Evolutionary conservation across 2,113 vertebrate genomes (phyloP).

Genomic region (Tringa solitaria): DNA sequence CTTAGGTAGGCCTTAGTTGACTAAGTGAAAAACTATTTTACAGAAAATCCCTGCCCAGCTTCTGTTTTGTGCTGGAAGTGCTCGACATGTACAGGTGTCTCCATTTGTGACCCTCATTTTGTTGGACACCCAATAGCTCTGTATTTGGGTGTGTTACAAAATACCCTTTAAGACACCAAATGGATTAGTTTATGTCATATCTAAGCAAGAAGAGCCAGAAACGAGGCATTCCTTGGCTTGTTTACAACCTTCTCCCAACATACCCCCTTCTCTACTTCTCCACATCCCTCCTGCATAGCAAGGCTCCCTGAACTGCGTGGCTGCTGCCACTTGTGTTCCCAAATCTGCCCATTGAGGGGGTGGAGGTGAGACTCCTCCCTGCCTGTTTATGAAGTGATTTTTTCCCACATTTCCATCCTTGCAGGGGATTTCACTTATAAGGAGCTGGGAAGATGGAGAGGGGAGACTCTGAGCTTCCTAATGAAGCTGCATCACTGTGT

Average conservation of each 20-base stretch:
- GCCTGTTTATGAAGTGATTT: accelerated
- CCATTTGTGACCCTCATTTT: background rate
- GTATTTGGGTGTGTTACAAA: background rate
- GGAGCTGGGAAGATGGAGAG: background rate
- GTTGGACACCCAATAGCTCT: background rate
- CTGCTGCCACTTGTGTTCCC: background rate
- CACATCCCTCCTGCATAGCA: background rate
- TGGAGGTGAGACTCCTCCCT: background rate
- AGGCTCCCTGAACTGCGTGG: background rate
- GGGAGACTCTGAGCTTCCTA: background rate
- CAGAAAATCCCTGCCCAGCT: constrained; percentile 19
- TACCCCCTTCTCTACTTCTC: background rate
- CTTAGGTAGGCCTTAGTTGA: constrained; percentile 33
- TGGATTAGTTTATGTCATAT: background rate
- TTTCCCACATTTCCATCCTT: background rate
- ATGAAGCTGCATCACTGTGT: background rate
- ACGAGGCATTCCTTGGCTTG: background rate
- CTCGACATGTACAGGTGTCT: background rate
- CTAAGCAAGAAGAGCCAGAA: background rate
- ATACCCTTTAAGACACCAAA: background rate
- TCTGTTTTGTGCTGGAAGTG: background rate
- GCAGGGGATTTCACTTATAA: background rate
- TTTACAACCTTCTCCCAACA: background rate
- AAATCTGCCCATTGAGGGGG: background rate
- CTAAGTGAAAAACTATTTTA: constrained; percentile 7